Base-by-base conservation (phyloP, 2,888 invertebrate species). In the Pyrocoelia pectoralis region DNA sequence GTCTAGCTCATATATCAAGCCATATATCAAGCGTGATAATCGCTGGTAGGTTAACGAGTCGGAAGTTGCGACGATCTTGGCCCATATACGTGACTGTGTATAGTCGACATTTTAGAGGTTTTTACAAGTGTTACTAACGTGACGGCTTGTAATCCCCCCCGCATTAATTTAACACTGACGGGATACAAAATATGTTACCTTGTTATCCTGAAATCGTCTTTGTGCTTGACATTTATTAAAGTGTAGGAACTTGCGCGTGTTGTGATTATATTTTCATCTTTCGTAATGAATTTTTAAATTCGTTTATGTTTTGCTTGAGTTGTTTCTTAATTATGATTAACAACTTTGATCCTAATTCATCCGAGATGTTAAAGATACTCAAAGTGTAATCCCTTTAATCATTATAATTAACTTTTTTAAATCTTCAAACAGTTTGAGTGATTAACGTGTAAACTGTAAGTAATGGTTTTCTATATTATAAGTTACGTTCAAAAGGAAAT, bases 41-140 rank as follows among this genome's bases (percentile, higher is more conserved):
- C 58, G 52, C 17, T 24, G 13, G 41, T 58, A 43, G 43, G 58
- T 58, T 58, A 52, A 58, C 58, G 58, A 51, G 58, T 52, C 58
- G 58, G 58, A 58, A 58, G 52, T 43, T 58, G 40, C 57, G 19
- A 57, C 57, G 40, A 57, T 57, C 41, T 57, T 43, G 58, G 52
- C 52, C 57, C 58, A 58, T 58, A 58, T 58, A 58, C 51, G 51
- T 52, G 58, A 52, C 52, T 54, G 28, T 24, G 8, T 54, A 54
- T 33, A 28, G 53, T 49, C 12, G 33, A 24, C 46, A 43, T 13
- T 53, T 53, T 13, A 48, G 51, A 46, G 28, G 54, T 60, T 60
- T 60, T 60, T 54, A 60, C 60, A 60, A 60, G 60, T 60, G 48
- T 48, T 60, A 41, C 28, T 46, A 60, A 54, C 53, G 54, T 48